Base-by-base conservation (phyloP, 53 echinoderm and acorn worm species). In the Arbacia lixula region DNA sequence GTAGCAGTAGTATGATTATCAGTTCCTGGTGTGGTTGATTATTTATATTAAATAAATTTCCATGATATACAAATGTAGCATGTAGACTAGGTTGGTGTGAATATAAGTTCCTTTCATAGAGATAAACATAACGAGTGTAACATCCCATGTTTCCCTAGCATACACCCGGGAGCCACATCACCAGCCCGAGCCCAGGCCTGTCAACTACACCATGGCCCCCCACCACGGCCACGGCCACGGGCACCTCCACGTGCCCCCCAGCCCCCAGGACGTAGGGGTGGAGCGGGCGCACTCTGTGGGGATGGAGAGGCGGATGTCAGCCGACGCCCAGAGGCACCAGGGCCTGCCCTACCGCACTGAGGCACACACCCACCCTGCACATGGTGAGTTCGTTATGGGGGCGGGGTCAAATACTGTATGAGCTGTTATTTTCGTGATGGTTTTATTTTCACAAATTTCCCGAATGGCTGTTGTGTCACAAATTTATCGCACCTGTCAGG, bases 221-320 rank as follows among this genome's bases (percentile, higher is more conserved):
- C 53, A 54, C 53, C 75, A 75, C 55, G 53, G 30, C 54, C 52
- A 75, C 17, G 5, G 31, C 30, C 75, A 56, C 57, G 4, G 12
- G 14, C 57, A 56, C 57, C 10, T 5, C 57, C 12, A 14, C 46
- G 14, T 14, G 14, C 46, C 46, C 8, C 46, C 46, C 46, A 14
- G 71, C 41, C 2, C 25, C 46, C n/a, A n/a, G n/a, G n/a, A 46
- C 6, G 8, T 14, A 46, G 46, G 6, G 46, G 46, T 10, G 6
- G 46, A 8, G 46, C 6, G 46, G 46, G 46, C 46, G 6, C 46
- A 46, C 6, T 46, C 46, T 46, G 46, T 46, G 46, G 46, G 21
- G 57, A 21, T 53, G 32, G 75, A 75, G 55, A 75, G 75, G 21
- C 31, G 75, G 36, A 30, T 38, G 10, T 75, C 75, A 16, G 26